Conservation (phyloP, 2,888 invertebrate genomes). For the Xestia sexstrigata region DNA sequence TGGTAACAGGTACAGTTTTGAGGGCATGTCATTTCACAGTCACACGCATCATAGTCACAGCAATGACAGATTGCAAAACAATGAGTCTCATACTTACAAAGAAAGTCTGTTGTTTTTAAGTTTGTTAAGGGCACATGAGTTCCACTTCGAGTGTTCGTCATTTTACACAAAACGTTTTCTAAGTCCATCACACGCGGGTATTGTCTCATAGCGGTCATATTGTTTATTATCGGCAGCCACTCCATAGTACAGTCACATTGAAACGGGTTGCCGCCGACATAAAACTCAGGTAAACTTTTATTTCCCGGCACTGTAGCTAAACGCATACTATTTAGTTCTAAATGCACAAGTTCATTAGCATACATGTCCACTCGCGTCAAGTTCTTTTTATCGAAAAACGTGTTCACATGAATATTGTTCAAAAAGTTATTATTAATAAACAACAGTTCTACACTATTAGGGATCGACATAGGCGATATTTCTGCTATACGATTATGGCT, state of each 20-base stretch:
- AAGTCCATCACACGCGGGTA: slow-evolving; percentile 97
- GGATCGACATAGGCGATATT: slow-evolving; percentile 95
- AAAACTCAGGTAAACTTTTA: slow-evolving; percentile 96
- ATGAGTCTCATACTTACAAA: slow-evolving; percentile 97
- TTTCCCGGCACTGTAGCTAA: slow-evolving; percentile 94
- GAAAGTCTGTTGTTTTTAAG: slow-evolving; percentile 95
- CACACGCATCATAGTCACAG: slow-evolving; percentile 98
- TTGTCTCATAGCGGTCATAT: slow-evolving; percentile 95
- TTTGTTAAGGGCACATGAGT: slow-evolving; percentile 94
- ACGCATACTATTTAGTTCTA: slow-evolving; percentile 95
- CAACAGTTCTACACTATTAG: slow-evolving; percentile 96
- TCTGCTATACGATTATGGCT: slow-evolving; percentile 97
- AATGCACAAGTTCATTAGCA: slow-evolving; percentile 95
- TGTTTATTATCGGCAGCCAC: slow-evolving; percentile 97
- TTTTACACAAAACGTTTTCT: slow-evolving; percentile 96
- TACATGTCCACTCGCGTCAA: slow-evolving; percentile 97
- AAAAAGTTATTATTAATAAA: slow-evolving; percentile 97
- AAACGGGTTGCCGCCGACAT: slow-evolving; percentile 98
- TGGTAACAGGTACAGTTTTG: slow-evolving; percentile 98
- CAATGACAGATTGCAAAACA: slow-evolving; percentile 98
- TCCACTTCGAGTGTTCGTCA: slow-evolving; percentile 95
- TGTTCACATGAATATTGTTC: slow-evolving; percentile 95
- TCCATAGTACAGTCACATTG: slow-evolving; percentile 99
- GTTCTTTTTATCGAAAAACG: slow-evolving; percentile 96
- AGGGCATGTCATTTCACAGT: slow-evolving; percentile 99